Evolutionary conservation across 2,888 invertebrate genomes (phyloP).

Genomic region (Zygothrica quintamaculata): DNA sequence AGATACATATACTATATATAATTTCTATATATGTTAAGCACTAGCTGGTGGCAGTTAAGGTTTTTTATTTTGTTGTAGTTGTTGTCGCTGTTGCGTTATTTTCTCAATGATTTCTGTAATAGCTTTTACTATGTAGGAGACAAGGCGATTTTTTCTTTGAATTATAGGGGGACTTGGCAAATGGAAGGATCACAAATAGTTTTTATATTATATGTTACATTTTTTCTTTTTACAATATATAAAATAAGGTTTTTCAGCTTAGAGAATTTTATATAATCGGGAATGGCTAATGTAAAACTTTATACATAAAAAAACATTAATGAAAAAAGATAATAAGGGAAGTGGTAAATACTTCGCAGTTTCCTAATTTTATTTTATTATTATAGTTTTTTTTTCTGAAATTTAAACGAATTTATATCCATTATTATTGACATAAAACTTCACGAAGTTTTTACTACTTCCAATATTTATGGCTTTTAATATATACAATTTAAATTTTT

Average conservation of each 20-base stretch:
- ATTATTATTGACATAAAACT: too few species aligned
- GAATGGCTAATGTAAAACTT: constrained; percentile 67
- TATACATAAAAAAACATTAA: constrained; percentile 54
- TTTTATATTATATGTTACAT: too few species aligned
- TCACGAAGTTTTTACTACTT: constrained; percentile 66
- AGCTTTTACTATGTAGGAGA: too few species aligned
- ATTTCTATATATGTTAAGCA: constrained; percentile 38
- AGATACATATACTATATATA: constrained; percentile 48
- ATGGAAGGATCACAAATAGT: constrained; percentile 7
- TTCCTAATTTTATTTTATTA: too few species aligned
- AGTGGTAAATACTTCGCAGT: too few species aligned
- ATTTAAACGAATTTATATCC: too few species aligned
- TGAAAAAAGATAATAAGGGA: too few species aligned
- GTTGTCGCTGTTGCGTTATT: too few species aligned
- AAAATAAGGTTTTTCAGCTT: constrained; percentile 14
- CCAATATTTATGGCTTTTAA: constrained; percentile 66
- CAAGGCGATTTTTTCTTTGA: too few species aligned
- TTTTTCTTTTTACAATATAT: constrained; percentile 6
- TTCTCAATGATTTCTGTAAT: constrained; percentile 11
- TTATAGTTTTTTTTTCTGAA: too few species aligned
- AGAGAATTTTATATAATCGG: constrained; percentile 30
- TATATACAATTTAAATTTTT: constrained; percentile 62
- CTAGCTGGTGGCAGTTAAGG: constrained; percentile 46
- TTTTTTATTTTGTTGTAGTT: constrained; percentile 6
- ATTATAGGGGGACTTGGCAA: too few species aligned